These are phyloP conservation scores for Pelobates cultripes DNA, from an alignment of 2,797 vertebrate species.

Conservation along the genomic window DNA sequence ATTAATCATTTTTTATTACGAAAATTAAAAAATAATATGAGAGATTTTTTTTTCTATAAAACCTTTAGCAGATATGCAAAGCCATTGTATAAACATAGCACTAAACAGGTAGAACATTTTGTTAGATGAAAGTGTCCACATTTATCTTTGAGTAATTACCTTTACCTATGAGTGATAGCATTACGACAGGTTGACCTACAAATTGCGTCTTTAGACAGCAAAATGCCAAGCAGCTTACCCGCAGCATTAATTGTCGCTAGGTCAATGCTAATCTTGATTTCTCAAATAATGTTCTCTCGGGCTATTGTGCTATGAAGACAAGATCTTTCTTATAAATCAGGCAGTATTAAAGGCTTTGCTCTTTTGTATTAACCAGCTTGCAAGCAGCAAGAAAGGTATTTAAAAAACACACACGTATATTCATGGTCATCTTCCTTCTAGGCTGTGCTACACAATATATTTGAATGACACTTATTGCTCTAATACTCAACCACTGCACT, in stretches of 20 bases:
- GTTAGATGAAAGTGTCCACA: neutral
- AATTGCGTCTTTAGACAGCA: neutral
- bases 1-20: too few species aligned
- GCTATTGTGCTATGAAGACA: neutral
- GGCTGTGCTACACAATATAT: neutral
- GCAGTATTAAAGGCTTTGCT: constrained; percentile 3
- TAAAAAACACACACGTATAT: neutral
- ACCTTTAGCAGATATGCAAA: too few species aligned
- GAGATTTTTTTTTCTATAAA: too few species aligned
- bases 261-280: neutral
- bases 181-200: neutral
- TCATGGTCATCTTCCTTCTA: neutral
- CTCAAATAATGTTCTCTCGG: neutral
- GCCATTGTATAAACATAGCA: too few species aligned
- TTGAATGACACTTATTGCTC: neutral
- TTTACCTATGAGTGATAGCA: constrained; percentile 32
- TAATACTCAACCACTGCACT: too few species aligned
- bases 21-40: too few species aligned
- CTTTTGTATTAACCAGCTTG: neutral
- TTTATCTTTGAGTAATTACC: neutral
- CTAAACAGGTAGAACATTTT: neutral
- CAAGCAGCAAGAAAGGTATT: neutral
- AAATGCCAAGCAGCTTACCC: neutral
- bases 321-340: neutral
- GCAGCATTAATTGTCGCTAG: constrained; percentile 39